A percentile compares a stretch with the other conserved stretches of the same genome.
Conservation (phyloP, 2,113 vertebrate species). For the Chaetops frenatus region DNA sequence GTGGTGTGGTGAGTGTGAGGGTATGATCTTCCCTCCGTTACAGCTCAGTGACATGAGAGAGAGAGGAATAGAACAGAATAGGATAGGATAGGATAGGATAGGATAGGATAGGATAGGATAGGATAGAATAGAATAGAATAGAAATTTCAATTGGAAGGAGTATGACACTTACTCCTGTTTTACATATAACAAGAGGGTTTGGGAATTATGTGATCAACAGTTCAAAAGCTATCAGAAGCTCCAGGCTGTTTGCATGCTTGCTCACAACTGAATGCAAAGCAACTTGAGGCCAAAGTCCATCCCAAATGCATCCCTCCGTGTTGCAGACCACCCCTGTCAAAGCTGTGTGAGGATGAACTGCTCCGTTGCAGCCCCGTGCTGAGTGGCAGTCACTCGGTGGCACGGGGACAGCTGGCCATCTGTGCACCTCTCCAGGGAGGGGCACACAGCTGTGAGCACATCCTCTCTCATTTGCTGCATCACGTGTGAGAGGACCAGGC, state of each 20-base stretch:
- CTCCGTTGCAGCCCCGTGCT: not conserved
- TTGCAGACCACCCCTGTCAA: not conserved
- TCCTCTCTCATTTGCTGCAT: not conserved
- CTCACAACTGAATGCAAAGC: not conserved
- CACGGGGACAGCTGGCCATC: not conserved
- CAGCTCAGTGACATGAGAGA: not conserved
- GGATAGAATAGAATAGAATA: not conserved
- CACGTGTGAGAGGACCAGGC: not conserved
- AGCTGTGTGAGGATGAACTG: not conserved
- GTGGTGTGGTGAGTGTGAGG: not conserved
- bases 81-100: not conserved
- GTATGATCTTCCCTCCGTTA: not conserved
- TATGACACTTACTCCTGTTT: not conserved
- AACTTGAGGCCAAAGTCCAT: not conserved
- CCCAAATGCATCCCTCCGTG: accelerated
- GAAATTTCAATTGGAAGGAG: not conserved
- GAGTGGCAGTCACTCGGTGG: not conserved
- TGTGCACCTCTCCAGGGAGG: not conserved
- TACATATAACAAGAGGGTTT: not conserved
- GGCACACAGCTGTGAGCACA: not conserved
- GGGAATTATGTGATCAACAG: not conserved
- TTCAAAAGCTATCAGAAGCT: not conserved
- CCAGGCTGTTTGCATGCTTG: not conserved
- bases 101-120: not conserved
- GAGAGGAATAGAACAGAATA: not conserved